Percentiles rank a stretch among this genome's conserved stretches.
These are phyloP conservation scores for Onychomys leucogaster DNA, from an alignment of 2,797 vertebrate genomes.

Conservation along the genomic window DNA sequence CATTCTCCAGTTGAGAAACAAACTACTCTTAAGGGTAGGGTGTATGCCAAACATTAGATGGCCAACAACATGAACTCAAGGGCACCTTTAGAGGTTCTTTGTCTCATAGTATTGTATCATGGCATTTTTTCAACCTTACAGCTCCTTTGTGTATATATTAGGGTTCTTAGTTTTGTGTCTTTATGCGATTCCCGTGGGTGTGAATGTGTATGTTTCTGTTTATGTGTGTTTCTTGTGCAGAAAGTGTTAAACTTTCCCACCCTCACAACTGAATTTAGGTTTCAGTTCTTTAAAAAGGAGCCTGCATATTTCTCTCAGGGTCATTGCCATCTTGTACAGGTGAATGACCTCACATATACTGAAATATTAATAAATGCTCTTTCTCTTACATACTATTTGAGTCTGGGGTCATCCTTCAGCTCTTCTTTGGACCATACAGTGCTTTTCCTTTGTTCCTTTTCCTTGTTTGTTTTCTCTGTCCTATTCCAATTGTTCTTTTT, in stretches of 20 bases:
- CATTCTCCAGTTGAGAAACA: not conserved
- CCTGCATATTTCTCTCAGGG: not conserved
- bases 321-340: not conserved
- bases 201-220: not conserved
- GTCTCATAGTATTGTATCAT: not conserved
- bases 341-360: not conserved
- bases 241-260: not conserved
- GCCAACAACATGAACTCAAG: not conserved
- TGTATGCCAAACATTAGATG: not conserved
- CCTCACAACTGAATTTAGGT: not conserved
- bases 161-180: not conserved
- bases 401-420: not conserved
- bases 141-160: not conserved
- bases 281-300: not conserved
- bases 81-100: not conserved
- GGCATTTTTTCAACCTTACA: not conserved
- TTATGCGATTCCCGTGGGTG: not conserved
- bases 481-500: not conserved
- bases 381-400: not conserved
- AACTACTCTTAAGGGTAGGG: not conserved
- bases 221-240: not conserved
- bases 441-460: not conserved
- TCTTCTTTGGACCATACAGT: not conserved
- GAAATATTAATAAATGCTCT: not conserved
- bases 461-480: not conserved